A percentile compares a stretch with the other conserved stretches of the same genome.
Conservation (phyloP, 2,888 invertebrate genomes). For the Anaspis maculata region DNA sequence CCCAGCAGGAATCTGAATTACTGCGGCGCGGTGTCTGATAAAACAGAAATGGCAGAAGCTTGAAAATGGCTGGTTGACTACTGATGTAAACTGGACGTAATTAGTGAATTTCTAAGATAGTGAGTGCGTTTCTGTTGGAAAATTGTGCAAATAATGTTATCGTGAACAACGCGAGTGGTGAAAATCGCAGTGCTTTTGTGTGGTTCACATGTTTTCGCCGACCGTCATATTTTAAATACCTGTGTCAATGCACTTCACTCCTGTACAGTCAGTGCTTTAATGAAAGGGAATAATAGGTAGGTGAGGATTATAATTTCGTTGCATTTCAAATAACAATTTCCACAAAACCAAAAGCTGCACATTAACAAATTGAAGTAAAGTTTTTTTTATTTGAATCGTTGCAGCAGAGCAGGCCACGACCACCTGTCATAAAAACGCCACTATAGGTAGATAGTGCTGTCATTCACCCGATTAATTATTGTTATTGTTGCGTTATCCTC, state of each 20-base stretch:
- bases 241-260: conserved; percentile 11
- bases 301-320: too few species aligned
- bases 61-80: conserved; percentile 15
- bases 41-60: conserved; percentile 10
- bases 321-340: too few species aligned
- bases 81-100: conserved; percentile 1
- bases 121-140: conserved; percentile 2
- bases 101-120: not conserved
- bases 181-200: conserved; percentile 6
- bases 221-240: conserved; percentile 12
- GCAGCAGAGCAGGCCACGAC: too few species aligned
- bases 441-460: too few species aligned
- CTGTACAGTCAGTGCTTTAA: too few species aligned
- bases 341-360: too few species aligned
- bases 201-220: not conserved
- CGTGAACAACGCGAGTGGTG: conserved; percentile 8
- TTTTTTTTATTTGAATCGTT: too few species aligned
- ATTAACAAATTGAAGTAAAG: too few species aligned
- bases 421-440: too few species aligned
- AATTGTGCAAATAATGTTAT: conserved; percentile 3
- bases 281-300: too few species aligned
- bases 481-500: too few species aligned
- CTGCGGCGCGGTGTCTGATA: not conserved
- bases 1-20: not conserved
- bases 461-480: too few species aligned